phyloP scores from a whole-genome alignment of 2,113 vertebrate species.

The Lucifuga dentata region DNA sequence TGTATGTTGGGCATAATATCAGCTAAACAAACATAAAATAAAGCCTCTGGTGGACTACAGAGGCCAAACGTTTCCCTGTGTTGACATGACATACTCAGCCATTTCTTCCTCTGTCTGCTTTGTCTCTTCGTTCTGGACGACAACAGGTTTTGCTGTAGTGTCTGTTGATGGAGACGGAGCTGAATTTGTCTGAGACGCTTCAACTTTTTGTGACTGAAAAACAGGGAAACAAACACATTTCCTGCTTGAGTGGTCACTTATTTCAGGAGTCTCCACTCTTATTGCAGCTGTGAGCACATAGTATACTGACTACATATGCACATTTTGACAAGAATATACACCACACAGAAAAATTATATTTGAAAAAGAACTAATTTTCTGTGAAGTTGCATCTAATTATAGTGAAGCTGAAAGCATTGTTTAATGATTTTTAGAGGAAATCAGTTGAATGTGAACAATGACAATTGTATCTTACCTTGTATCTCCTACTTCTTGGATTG shows the following conservation, averaged over 20 bases:
- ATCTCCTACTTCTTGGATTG: constrained; percentile 40
- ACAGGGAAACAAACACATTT: constrained; percentile 1
- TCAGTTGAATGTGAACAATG: too few relatives aligned
- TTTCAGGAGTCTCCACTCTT: not conserved
- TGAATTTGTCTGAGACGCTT: constrained; percentile 17
- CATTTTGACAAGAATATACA: too few relatives aligned
- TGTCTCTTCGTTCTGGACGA: constrained; percentile 18
- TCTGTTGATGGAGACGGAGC: not conserved
- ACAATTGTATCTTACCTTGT: constrained; percentile 54
- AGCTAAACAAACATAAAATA: too few relatives aligned
- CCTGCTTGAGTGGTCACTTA: not conserved
- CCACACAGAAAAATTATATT: too few relatives aligned
- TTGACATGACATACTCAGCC: constrained; percentile 24
- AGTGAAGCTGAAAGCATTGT: too few relatives aligned
- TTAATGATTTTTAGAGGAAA: too few relatives aligned
- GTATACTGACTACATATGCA: not conserved
- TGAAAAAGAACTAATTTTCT: too few relatives aligned
- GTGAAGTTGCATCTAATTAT: too few relatives aligned
- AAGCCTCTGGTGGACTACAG: too few relatives aligned
- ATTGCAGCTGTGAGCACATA: too few relatives aligned
- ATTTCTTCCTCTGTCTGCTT: constrained; percentile 18
- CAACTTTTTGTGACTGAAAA: constrained; percentile 26
- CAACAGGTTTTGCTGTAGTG: not conserved
- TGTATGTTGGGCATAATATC: too few relatives aligned
- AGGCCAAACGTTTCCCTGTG: too few relatives aligned